phyloP scores from a whole-genome alignment of 2,888 invertebrate genomes.

The Seira musarum region DNA sequence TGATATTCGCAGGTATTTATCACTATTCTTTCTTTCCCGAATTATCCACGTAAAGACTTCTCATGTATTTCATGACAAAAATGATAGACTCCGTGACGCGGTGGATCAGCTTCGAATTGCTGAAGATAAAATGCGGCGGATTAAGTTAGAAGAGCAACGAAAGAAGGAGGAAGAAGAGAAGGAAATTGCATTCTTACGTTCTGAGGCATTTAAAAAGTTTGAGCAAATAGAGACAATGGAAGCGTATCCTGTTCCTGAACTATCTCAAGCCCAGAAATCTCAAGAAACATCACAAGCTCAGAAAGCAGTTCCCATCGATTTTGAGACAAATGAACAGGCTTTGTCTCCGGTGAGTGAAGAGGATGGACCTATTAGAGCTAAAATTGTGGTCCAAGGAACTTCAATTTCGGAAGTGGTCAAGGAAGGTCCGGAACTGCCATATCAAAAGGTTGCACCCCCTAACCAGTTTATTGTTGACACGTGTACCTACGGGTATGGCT shows the following conservation, averaged over 20 bases:
- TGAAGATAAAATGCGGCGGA: conserved; percentile 56
- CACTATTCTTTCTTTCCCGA: neutral
- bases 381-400: conserved; percentile 40
- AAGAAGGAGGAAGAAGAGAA: conserved; percentile 60
- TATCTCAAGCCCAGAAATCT: neutral
- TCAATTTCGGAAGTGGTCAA: conserved; percentile 29
- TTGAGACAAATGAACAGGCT: conserved; percentile 57
- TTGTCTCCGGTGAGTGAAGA: neutral
- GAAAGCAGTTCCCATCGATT: conserved; percentile 64
- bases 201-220: conserved; percentile 33
- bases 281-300: conserved; percentile 18
- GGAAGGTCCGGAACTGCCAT: conserved; percentile 49
- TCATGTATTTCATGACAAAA: too few species aligned
- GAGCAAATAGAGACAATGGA: conserved; percentile 12
- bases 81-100: conserved; percentile 67
- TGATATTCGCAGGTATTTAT: conserved; percentile 59
- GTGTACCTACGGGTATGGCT: conserved; percentile 62
- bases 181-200: conserved; percentile 44
- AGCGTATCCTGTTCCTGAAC: conserved; percentile 62
- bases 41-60: neutral
- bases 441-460: conserved; percentile 66
- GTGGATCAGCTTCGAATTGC: conserved; percentile 64
- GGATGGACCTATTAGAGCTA: conserved; percentile 33
- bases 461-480: conserved; percentile 54
- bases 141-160: conserved; percentile 39